Conservation (phyloP, 2,888 invertebrate species). For the Nemotelus nigrinus region DNA sequence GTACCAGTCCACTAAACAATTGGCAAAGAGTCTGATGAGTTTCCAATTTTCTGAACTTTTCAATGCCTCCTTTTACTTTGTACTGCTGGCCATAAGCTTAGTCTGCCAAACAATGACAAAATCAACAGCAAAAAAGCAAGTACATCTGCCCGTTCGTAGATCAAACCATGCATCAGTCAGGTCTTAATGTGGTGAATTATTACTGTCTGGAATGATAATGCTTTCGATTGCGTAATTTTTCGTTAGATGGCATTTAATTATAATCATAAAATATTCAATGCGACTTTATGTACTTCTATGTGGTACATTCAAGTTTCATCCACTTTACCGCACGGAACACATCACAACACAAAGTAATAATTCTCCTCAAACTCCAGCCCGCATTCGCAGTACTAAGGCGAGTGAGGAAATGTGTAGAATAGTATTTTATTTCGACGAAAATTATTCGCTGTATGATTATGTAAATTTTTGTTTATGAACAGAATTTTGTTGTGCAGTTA, state of each 20-base stretch:
- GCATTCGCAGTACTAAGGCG: no score
- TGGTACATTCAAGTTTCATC: no score
- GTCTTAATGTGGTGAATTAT: conserved; percentile 20
- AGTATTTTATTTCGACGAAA: conserved; percentile 37
- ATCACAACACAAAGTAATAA: no score
- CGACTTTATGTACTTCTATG: background rate
- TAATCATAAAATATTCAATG: conserved; percentile 21
- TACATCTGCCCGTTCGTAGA: conserved; percentile 11
- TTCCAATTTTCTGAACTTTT: no score
- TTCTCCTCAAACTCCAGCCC: no score
- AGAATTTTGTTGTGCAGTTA: conserved; percentile 43
- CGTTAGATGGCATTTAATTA: conserved; percentile 32
- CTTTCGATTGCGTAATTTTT: conserved; percentile 32
- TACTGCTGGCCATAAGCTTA: no score
- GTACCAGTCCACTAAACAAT: no score
- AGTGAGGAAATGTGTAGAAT: background rate
- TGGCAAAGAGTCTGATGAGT: no score
- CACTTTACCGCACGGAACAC: no score
- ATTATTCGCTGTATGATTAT: conserved; percentile 40
- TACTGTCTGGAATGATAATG: conserved; percentile 39
- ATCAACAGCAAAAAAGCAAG: background rate
- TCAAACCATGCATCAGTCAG: no score
- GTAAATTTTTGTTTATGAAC: conserved; percentile 41
- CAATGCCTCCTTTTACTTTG: no score
- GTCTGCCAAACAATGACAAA: no score